Base-by-base conservation (phyloP, 2,113 vertebrate species). In the Gnathonemus echidnorhynchus region DNA sequence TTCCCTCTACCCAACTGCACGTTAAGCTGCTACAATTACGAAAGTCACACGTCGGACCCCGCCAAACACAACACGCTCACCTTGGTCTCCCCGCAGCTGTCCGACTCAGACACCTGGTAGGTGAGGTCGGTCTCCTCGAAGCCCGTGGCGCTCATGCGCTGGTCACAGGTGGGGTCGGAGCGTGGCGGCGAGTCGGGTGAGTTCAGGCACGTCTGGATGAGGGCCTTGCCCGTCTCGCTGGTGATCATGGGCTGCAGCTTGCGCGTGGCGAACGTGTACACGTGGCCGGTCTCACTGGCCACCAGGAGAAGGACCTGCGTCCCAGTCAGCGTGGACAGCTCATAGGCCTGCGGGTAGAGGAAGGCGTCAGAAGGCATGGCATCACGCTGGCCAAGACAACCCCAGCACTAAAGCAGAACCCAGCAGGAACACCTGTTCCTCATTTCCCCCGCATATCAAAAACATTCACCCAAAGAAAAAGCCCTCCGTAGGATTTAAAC, bases 201-300 rank as follows among this genome's bases (percentile, higher is more conserved):
- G 95, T 99, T 99, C 92, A 99, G 97, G 95, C 98, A 99, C 6
- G 98, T 99, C 91, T 99, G 98, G 95, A 99, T 99, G 95, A 99
- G 95, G 0, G 98, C 98, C 94, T 99, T 99, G 89, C 98, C 98
- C 1, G 98, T 99, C 95, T 99, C 98, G 13, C 98, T 99, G 94
- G 98, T 99, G 94, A 99, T 99, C 98, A 99, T 99, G 92, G 98
- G 98, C 95, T 99, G 98, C 91, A 99, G 97, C 93, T 99, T 99
- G 88, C 98, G 97, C 0, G 98, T 99, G 91, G 98, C 98, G 84
- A 99, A 99, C 0, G 98, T 99, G 95, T 99, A 99, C 89, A 99
- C 98, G 0, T 99, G 98, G 91, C 98, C 98, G 0, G 98, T 99
- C 95, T 99, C 98, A 0, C 98, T 99, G 93, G 98, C 98, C 94